These are phyloP conservation scores for Megaustenia siamemsis DNA, from an alignment of 2,888 invertebrate species.

Conservation along the genomic window DNA sequence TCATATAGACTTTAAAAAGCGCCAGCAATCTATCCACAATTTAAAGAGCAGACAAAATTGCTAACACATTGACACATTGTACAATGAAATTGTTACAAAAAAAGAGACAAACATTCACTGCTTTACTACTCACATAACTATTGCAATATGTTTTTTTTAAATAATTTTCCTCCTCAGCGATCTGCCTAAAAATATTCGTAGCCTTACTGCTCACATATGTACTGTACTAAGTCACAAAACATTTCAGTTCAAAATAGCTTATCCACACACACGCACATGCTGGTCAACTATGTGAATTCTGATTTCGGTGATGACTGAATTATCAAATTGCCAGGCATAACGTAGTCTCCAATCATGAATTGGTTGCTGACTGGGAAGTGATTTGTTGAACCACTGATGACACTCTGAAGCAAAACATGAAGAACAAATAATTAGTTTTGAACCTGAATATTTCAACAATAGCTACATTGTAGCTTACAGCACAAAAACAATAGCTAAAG, in stretches of 20 bases:
- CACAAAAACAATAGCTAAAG: too few relatives aligned
- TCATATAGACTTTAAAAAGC: too few relatives aligned
- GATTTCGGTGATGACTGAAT: conserved; percentile 53
- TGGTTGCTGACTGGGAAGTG: conserved; percentile 86
- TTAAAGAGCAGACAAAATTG: too few relatives aligned
- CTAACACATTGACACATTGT: too few relatives aligned
- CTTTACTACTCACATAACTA: too few relatives aligned
- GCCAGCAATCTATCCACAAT: too few relatives aligned
- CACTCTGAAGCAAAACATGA: conserved; percentile 65
- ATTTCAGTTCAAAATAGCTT: neutral
- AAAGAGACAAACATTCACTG: too few relatives aligned
- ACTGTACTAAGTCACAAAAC: neutral
- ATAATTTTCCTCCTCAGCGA: too few relatives aligned
- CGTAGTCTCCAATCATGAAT: conserved; percentile 89
- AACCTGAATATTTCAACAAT: neutral
- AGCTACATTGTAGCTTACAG: neutral
- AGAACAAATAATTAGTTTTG: neutral
- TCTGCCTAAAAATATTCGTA: too few relatives aligned
- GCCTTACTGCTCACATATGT: neutral
- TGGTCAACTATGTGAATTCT: neutral
- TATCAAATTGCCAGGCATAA: conserved; percentile 78
- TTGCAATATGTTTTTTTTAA: too few relatives aligned
- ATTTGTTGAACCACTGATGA: conserved; percentile 84
- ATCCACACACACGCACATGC: neutral
- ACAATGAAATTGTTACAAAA: too few relatives aligned